Conservation (phyloP, 2,797 vertebrate species). For the Sandelia bainsii region DNA sequence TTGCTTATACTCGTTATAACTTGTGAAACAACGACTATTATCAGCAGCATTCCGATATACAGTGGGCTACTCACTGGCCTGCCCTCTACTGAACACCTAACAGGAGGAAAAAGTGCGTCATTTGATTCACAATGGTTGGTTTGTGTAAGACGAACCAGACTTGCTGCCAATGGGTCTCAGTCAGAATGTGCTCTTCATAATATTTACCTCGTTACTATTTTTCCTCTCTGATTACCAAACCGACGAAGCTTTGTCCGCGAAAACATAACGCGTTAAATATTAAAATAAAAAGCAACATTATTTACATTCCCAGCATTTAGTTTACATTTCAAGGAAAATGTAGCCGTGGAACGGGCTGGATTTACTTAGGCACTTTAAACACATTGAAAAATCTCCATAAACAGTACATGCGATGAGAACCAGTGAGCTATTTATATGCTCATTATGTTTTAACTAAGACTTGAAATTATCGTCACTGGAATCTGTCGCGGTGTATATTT, state of each 20-base stretch:
- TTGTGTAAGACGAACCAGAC: conserved; percentile 62
- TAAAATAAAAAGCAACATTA: background rate
- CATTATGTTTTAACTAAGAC: background rate
- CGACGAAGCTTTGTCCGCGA: background rate
- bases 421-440: background rate
- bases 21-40: conserved; percentile 32
- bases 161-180: conserved; percentile 53
- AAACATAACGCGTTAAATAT: background rate
- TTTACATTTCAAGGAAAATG: conserved; percentile 33
- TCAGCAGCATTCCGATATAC: conserved; percentile 50
- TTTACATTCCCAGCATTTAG: conserved; percentile 32
- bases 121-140: conserved; percentile 76
- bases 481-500: background rate
- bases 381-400: conserved; percentile 4
- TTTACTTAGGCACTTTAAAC: conserved; percentile 41
- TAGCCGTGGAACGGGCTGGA: background rate
- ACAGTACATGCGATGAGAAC: conserved; percentile 1
- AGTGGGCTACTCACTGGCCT: background rate
- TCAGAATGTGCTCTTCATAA: conserved; percentile 31
- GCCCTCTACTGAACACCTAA: conserved; percentile 44
- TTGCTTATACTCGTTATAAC: conserved; percentile 21
- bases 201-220: conserved; percentile 43
- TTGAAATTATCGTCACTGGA: conserved; percentile 5
- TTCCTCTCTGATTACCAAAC: background rate
- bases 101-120: conserved; percentile 74